Percentiles rank a stretch among this genome's conserved stretches.
These are phyloP conservation scores for Potamilus streckersoni DNA, from an alignment of 1,140 invertebrate genomes.

Conservation along the genomic window DNA sequence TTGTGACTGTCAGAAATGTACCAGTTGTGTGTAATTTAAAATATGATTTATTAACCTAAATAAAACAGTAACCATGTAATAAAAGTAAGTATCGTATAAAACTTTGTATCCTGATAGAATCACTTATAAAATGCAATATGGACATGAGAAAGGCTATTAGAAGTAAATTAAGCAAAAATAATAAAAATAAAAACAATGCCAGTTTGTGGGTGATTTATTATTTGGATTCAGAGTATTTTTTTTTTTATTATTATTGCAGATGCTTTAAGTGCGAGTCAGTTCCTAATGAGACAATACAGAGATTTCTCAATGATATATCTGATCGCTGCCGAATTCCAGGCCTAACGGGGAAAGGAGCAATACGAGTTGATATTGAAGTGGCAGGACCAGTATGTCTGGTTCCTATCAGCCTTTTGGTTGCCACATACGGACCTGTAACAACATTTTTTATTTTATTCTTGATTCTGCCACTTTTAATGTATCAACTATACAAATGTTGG, in stretches of 20 bases:
- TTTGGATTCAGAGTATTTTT: neutral
- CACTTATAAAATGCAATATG: too few relatives aligned
- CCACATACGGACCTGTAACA: slow-evolving; percentile 38
- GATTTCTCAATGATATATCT: slow-evolving; percentile 9
- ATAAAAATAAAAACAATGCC: too few relatives aligned
- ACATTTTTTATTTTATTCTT: slow-evolving; percentile 37
- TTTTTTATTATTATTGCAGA: slow-evolving; percentile 45
- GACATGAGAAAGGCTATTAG: too few relatives aligned
- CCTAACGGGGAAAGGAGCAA: slow-evolving; percentile 49
- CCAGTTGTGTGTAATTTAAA: too few relatives aligned
- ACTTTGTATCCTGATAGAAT: too few relatives aligned
- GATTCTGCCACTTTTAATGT: slow-evolving; percentile 47
- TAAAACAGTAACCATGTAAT: too few relatives aligned
- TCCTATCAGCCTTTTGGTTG: slow-evolving; percentile 48
- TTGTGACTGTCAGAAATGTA: too few relatives aligned
- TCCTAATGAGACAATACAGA: slow-evolving; percentile 13
- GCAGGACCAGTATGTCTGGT: slow-evolving; percentile 50
- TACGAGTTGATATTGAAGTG: slow-evolving; percentile 51
- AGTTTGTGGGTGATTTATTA: too few relatives aligned
- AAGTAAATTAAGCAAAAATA: too few relatives aligned
- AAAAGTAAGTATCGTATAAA: too few relatives aligned
- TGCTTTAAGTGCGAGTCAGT: slow-evolving; percentile 24
- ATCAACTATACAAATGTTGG: slow-evolving; percentile 45
- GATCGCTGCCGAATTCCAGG: slow-evolving; percentile 55
- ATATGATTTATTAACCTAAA: too few relatives aligned